Evolutionary conservation across 2,888 invertebrate genomes (phyloP), one percentile per base, ranked within the genome.

Genomic region (Eupithecia inturbata): DNA sequence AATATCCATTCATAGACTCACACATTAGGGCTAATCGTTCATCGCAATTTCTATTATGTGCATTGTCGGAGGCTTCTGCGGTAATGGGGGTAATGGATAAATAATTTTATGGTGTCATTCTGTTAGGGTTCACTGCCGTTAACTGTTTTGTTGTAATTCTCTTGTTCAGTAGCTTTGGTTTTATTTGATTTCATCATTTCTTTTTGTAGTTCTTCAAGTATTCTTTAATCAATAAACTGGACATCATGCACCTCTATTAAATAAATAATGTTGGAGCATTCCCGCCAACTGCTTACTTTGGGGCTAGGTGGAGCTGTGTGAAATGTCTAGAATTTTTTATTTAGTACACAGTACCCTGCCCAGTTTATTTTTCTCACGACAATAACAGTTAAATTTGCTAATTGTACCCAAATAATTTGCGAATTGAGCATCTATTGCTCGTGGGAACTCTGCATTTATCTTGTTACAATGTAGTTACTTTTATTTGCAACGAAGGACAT

Each of bases 11-110:
- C 67, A 73, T 75, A 75, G 74, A 57, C 75, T 77, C 77, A 73
- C 80, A 79, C 82, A 84, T 83, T 83, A 83, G 80, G 78, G 75
- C 73, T 82, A 82, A 85, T 83, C 82, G 77, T 66, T 73, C 74
- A 82, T 83, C 82, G 75, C 78, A 77, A 75, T 81, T 81, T 81
- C 81, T 78, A 80, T 85, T 83, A 83, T 75, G 71, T 57, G 36
- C 72, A 74, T 76, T 80, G 79, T 81, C 73, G 67, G 69, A 64
- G 70, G 67, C 74, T 74, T 74, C 68, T 71, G 67, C 70, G 70
- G 72, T 64, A 75, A 76, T 63, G 67, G 70, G 78, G 78, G 66
- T 78, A 80, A 80, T 78, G 79, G 60, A 69, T 68, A 79, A 72
- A 79, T 80, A 78, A 80, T 80, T 75, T 75, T 64, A 41, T 60